Conservation (phyloP, 2,797 vertebrate species). For the Acanthurus lineatus region DNA sequence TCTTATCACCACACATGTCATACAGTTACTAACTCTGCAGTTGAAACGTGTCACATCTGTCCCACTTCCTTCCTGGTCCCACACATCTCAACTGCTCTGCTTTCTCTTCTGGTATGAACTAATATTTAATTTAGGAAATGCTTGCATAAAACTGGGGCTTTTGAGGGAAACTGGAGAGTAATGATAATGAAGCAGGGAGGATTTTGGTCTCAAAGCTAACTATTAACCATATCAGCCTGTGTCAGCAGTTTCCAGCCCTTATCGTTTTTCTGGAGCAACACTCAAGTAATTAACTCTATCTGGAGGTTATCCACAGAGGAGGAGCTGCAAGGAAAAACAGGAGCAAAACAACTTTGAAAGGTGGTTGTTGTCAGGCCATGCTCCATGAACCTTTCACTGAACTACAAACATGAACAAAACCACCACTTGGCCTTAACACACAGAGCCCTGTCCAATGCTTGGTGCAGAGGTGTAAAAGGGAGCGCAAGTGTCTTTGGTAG, state of each 20-base stretch:
- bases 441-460: neutral
- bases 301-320: constrained; percentile 50
- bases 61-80: constrained; percentile 5
- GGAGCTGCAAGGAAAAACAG: constrained; percentile 18
- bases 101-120: constrained; percentile 35
- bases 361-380: neutral
- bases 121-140: constrained; percentile 63
- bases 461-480: too few relatives aligned
- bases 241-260: constrained; percentile 70
- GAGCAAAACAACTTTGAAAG: constrained; percentile 21
- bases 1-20: constrained; percentile 3
- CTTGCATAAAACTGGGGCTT: constrained; percentile 49
- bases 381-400: constrained; percentile 2
- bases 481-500: too few relatives aligned
- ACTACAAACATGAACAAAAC: constrained; percentile 8
- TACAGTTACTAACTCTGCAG: neutral
- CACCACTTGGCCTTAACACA: too few relatives aligned
- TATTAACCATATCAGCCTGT: constrained; percentile 56
- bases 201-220: constrained; percentile 66
- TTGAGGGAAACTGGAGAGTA: constrained; percentile 54
- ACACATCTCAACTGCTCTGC: constrained; percentile 21
- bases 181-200: constrained; percentile 70
- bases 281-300: constrained; percentile 62
- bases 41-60: constrained; percentile 2
- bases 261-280: constrained; percentile 63